phyloP scores from a whole-genome alignment of 2,113 vertebrate genomes.

The Pterocles gutturalis region DNA sequence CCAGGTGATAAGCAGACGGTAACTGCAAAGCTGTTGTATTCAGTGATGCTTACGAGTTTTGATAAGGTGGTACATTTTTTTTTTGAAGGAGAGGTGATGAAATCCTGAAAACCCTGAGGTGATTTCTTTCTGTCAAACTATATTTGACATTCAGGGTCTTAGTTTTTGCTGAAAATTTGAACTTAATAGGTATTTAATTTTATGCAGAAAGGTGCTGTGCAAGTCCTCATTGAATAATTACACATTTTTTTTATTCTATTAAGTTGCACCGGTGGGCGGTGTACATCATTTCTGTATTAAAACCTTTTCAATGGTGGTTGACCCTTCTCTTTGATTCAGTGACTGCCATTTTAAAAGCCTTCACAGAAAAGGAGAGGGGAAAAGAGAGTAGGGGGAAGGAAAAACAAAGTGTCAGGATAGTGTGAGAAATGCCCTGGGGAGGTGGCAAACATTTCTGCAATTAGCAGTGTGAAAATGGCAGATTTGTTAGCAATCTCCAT shows the following conservation, averaged over 20 bases:
- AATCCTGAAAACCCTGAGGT: not conserved
- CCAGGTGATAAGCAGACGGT: not conserved
- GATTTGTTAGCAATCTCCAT: constrained; percentile 27
- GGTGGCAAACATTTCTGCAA: constrained; percentile 54
- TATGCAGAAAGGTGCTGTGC: not conserved
- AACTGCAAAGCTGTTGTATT: not conserved
- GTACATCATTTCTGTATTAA: not conserved
- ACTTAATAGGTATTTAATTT: not conserved
- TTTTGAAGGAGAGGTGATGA: not conserved
- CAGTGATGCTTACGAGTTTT: not conserved
- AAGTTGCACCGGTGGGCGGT: not conserved
- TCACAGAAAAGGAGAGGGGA: not conserved
- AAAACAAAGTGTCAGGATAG: constrained; percentile 19
- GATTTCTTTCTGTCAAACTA: not conserved
- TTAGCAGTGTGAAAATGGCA: constrained; percentile 55
- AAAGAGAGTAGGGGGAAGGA: not conserved
- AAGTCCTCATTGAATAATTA: not conserved
- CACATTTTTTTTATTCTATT: not conserved
- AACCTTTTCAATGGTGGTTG: not conserved
- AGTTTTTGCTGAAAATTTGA: not conserved
- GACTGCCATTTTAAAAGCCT: not conserved
- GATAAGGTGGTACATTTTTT: not conserved
- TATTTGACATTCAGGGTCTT: not conserved
- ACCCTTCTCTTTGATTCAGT: not conserved
- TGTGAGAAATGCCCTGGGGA: constrained; percentile 61